Conservation (phyloP, 1,140 invertebrate species). For the Conus ventricosus region DNA sequence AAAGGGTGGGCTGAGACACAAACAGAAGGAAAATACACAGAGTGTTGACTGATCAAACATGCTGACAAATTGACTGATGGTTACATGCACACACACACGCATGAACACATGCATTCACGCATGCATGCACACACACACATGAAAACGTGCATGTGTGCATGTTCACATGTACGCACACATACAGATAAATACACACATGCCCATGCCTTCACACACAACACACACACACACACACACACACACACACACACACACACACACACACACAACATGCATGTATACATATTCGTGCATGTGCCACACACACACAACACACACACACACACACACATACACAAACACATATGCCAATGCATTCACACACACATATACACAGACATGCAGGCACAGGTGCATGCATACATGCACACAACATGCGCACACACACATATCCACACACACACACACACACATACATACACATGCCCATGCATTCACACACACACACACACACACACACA, state of each 20-base stretch:
- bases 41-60: too few species aligned
- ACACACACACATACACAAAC: neutral
- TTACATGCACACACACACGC: neutral
- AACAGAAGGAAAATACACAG: neutral
- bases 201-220: neutral
- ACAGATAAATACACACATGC: neutral
- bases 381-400: neutral
- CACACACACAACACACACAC: too few species aligned
- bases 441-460: neutral
- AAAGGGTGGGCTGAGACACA: constrained; percentile 89
- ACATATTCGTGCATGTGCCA: too few species aligned
- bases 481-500: neutral
- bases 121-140: neutral
- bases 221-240: neutral
- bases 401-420: neutral
- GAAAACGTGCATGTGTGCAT: neutral
- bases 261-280: too few species aligned
- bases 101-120: neutral
- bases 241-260: too few species aligned
- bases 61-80: too few species aligned
- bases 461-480: too few species aligned
- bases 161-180: neutral
- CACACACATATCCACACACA: neutral
- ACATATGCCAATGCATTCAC: neutral
- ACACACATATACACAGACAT: neutral